phyloP scores from a whole-genome alignment of 37 sponge, comb jelly and placozoan species.

The Eunapius fragilis region DNA sequence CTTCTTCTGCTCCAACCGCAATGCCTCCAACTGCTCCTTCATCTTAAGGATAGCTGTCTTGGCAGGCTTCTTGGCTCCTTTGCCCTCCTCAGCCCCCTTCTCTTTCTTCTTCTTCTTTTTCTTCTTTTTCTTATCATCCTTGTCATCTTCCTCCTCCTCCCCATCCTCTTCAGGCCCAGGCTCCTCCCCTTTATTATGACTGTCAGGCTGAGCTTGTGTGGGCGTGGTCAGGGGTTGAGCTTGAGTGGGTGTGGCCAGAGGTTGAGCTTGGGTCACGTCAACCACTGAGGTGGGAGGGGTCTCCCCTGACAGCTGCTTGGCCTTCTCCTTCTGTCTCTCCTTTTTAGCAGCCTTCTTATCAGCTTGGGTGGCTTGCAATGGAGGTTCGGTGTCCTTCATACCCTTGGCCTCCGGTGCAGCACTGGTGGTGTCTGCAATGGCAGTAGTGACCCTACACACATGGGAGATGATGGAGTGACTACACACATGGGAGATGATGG shows the following conservation, averaged over 20 bases:
- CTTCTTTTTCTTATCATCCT: constrained; percentile 49
- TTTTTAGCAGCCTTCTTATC: constrained; percentile 52
- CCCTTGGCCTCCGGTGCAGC: no score
- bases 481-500: no score
- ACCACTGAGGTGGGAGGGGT: neutral
- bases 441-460: no score
- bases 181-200: constrained; percentile 8
- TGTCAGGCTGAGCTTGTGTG: neutral
- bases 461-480: no score
- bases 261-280: neutral
- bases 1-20: constrained; percentile 57
- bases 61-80: constrained; percentile 24
- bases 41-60: constrained; percentile 52
- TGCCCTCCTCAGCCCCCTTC: constrained; percentile 34
- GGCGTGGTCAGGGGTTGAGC: neutral
- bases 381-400: no score
- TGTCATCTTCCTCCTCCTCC: constrained; percentile 18
- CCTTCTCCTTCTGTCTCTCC: constrained; percentile 38
- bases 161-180: constrained; percentile 27
- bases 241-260: neutral
- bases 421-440: no score
- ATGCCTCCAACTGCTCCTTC: constrained; percentile 65
- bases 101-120: constrained; percentile 88
- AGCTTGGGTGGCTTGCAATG: no score
- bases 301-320: neutral